Percentiles rank a stretch among this genome's conserved stretches.
phyloP scores from a whole-genome alignment of 1,140 invertebrate genomes.

The Telenomus remus region DNA sequence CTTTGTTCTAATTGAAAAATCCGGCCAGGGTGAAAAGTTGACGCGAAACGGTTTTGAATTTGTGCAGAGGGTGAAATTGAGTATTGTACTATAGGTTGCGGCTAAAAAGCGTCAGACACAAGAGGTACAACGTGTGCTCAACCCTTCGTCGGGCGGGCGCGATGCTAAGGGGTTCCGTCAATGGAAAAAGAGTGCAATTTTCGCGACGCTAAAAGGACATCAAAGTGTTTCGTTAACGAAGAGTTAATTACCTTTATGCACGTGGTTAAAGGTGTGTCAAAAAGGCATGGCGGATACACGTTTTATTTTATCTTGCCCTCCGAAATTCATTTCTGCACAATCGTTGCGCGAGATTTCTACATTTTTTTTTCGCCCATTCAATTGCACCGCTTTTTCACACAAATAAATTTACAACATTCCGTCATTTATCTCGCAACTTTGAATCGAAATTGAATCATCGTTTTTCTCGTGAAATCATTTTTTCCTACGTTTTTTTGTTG shows the following conservation, averaged over 20 bases:
- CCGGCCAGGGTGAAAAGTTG: not conserved
- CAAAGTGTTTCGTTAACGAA: constrained; percentile 51
- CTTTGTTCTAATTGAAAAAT: not conserved
- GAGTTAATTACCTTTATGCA: constrained; percentile 51
- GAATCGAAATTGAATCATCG: no score
- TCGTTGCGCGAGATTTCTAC: constrained; percentile 19
- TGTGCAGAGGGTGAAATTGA: not conserved
- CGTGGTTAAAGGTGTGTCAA: constrained; percentile 34
- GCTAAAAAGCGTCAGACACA: constrained; percentile 15
- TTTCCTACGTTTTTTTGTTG: no score
- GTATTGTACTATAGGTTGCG: constrained; percentile 6
- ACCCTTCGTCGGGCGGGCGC: constrained; percentile 18
- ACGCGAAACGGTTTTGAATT: constrained; percentile 22
- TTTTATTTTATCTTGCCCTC: constrained; percentile 6
- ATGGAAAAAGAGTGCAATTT: constrained; percentile 25
- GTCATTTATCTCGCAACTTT: no score
- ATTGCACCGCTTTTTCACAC: not conserved
- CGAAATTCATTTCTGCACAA: constrained; percentile 25
- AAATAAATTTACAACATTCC: no score
- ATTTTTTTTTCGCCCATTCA: constrained; percentile 1
- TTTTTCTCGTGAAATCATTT: no score
- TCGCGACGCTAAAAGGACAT: constrained; percentile 47
- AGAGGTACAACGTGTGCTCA: constrained; percentile 9
- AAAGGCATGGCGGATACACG: constrained; percentile 22
- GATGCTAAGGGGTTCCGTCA: constrained; percentile 18